Percentiles rank a stretch among this genome's conserved stretches.
Evolutionary conservation across 1,140 invertebrate species (phyloP).

Genomic region (Aphidius ervi): DNA sequence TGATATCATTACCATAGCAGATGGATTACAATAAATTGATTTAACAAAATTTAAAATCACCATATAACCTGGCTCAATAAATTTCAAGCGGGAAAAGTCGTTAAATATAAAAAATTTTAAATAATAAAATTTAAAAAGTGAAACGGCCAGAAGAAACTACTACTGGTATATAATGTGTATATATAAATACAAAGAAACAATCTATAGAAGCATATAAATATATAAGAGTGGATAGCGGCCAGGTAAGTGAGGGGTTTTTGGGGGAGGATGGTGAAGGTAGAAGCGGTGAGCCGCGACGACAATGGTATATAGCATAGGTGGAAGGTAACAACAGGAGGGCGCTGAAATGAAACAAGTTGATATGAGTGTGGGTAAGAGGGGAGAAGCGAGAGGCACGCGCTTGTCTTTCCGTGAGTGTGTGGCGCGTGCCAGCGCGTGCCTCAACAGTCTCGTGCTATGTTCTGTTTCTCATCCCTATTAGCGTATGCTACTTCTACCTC

Average conservation of each 20-base stretch:
- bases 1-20: constrained; percentile 21
- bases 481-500: constrained; percentile 16
- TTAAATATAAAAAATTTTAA: constrained; percentile 8
- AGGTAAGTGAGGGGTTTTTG: neutral
- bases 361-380: neutral
- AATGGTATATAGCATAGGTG: too few relatives aligned
- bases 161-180: neutral
- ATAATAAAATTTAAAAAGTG: constrained; percentile 3
- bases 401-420: constrained; percentile 25
- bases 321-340: too few relatives aligned
- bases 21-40: constrained; percentile 16
- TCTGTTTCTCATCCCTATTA: constrained; percentile 21
- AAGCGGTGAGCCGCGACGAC: constrained; percentile 6
- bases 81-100: constrained; percentile 17
- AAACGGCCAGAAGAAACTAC: neutral
- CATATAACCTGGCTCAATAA: neutral
- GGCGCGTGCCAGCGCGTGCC: constrained; percentile 31
- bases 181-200: neutral
- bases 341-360: too few relatives aligned
- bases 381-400: constrained; percentile 23
- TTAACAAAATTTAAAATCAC: neutral
- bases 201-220: neutral
- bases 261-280: constrained; percentile 14
- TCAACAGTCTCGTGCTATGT: constrained; percentile 24
- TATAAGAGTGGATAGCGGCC: neutral